These are phyloP conservation scores for Kryptopterus vitreolus DNA, from an alignment of 2,797 vertebrate genomes.

Conservation along the genomic window DNA sequence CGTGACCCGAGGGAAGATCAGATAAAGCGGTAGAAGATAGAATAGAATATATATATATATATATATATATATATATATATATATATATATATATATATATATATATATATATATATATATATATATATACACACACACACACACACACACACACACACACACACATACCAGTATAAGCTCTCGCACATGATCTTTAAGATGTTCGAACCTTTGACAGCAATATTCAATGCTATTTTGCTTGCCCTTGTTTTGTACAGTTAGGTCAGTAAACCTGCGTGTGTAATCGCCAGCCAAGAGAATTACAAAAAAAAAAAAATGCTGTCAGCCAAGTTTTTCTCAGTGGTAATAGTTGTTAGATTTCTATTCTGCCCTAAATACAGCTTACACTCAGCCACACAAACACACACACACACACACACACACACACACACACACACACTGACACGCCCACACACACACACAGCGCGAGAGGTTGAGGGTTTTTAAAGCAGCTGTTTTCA, in stretches of 20 bases:
- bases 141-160: too few relatives aligned
- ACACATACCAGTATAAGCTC: too few relatives aligned
- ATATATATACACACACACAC: too few relatives aligned
- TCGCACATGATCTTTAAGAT: neutral
- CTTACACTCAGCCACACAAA: neutral
- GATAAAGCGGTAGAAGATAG: too few relatives aligned
- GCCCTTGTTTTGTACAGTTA: neutral
- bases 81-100: too few relatives aligned
- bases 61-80: too few relatives aligned
- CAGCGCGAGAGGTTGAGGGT: slow-evolving; percentile 17
- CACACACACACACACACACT: neutral
- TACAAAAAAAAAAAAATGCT: neutral
- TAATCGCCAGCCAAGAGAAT: neutral
- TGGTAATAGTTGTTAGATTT: slow-evolving; percentile 21
- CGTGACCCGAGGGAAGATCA: too few relatives aligned
- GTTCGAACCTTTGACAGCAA: neutral
- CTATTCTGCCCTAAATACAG: slow-evolving; percentile 10
- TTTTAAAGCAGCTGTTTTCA: slow-evolving; percentile 22
- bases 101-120: too few relatives aligned
- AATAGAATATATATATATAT: too few relatives aligned
- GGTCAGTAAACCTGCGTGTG: neutral
- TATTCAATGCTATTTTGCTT: neutral
- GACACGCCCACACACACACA: slow-evolving; percentile 4
- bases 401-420: neutral
- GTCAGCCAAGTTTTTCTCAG: slow-evolving; percentile 23